These are phyloP conservation scores for Mimumesa dahlbomi DNA, from an alignment of 2,888 invertebrate genomes.

Conservation along the genomic window DNA sequence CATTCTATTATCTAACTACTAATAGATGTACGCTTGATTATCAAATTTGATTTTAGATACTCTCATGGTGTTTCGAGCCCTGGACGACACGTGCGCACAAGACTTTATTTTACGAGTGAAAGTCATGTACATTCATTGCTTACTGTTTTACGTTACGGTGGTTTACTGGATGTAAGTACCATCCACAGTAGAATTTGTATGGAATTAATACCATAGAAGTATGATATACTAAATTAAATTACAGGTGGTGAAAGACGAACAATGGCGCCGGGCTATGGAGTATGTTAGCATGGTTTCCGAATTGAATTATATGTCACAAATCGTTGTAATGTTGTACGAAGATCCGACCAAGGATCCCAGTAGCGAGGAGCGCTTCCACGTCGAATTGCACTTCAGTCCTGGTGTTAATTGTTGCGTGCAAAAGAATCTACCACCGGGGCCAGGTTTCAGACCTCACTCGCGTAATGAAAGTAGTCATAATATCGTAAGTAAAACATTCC, in stretches of 20 bases:
- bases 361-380: conserved; percentile 97
- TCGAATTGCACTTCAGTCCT: conserved; percentile 99
- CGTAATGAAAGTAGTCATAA: conserved; percentile 86
- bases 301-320: conserved; percentile 99
- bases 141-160: conserved; percentile 96
- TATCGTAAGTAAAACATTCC: conserved; percentile 80
- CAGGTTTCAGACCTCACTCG: conserved; percentile 95
- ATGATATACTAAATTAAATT: background rate
- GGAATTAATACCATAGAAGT: background rate
- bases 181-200: background rate
- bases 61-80: conserved; percentile 99
- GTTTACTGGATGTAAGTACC: conserved; percentile 89
- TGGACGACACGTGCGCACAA: conserved; percentile 97
- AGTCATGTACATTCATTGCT: conserved; percentile 99
- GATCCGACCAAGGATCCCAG: conserved; percentile 97
- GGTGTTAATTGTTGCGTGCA: conserved; percentile 98
- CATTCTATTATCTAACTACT: no score
- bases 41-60: conserved; percentile 86
- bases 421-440: conserved; percentile 95
- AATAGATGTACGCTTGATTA: no score
- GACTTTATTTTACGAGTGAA: conserved; percentile 99
- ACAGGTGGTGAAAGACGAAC: conserved; percentile 92
- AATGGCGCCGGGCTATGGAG: conserved; percentile 99
- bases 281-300: conserved; percentile 99
- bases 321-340: conserved; percentile 99